A percentile compares a stretch with the other conserved stretches of the same genome.
Evolutionary conservation across 2,888 invertebrate species (phyloP).

Genomic region (Blastobasis adustella): DNA sequence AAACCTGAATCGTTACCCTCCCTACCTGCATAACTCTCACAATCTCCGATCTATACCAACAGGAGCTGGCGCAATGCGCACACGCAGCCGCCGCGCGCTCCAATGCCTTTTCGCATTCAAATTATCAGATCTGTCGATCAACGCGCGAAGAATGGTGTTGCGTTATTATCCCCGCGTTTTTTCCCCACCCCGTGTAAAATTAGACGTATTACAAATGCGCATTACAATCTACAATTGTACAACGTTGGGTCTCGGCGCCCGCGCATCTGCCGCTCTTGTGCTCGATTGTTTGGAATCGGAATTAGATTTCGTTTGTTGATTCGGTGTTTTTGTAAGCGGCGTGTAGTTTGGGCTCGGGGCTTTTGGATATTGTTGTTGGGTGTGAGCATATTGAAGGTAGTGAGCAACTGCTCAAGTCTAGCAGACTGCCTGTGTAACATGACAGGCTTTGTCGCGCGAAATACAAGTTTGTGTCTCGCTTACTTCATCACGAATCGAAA

Average conservation of each 20-base stretch:
- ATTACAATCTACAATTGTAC: conserved; percentile 26
- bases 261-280: conserved; percentile 51
- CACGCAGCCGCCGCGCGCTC: conserved; percentile 31
- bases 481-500: no score
- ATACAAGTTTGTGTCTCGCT: no score
- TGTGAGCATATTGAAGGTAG: no score
- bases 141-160: conserved; percentile 41
- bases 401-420: no score
- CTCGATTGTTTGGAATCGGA: conserved; percentile 50
- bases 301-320: conserved; percentile 50
- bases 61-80: conserved; percentile 21
- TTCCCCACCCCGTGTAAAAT: conserved; percentile 36
- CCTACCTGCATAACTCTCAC: no score
- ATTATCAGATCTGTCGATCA: conserved; percentile 69
- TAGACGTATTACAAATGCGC: conserved; percentile 47
- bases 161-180: conserved; percentile 20
- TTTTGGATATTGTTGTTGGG: no score
- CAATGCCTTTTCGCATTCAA: conserved; percentile 66
- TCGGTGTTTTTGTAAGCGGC: conserved; percentile 22
- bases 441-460: no score
- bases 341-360: no score
- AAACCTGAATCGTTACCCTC: no score
- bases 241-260: conserved; percentile 37
- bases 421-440: no score
- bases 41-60: neutral